Evolutionary conservation across 2,797 vertebrate genomes (phyloP).

Genomic region (Karalla daura): DNA sequence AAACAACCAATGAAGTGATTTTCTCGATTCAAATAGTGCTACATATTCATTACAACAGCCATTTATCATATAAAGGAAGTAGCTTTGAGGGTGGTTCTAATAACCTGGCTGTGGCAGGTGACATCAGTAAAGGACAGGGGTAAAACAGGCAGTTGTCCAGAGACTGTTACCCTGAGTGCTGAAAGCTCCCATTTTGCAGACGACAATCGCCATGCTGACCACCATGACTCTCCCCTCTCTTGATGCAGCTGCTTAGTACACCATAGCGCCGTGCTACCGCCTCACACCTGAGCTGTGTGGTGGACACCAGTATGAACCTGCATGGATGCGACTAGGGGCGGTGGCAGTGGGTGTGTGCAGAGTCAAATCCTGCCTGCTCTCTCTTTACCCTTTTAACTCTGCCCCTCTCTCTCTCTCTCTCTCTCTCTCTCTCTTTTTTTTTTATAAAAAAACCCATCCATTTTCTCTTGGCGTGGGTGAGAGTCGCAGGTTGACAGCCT

Average conservation of each 20-base stretch:
- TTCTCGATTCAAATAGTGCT: too few species aligned
- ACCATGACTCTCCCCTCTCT: not conserved
- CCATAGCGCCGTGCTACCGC: not conserved
- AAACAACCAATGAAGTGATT: too few species aligned
- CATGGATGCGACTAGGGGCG: not conserved
- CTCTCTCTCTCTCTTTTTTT: constrained; percentile 35
- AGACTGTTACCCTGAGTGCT: not conserved
- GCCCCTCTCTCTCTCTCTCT: constrained; percentile 22
- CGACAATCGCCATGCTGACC: constrained; percentile 10
- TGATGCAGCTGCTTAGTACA: constrained; percentile 18
- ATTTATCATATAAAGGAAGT: too few species aligned
- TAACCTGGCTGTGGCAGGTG: not conserved
- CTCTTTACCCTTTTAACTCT: constrained; percentile 29
- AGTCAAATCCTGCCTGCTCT: constrained; percentile 19
- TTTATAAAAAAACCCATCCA: not conserved
- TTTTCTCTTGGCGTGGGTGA: constrained; percentile 53
- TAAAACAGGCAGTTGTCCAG: constrained; percentile 4
- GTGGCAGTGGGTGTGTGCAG: not conserved
- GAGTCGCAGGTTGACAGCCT: constrained; percentile 67
- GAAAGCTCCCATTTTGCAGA: constrained; percentile 18
- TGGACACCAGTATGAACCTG: not conserved
- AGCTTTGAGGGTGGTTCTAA: too few species aligned
- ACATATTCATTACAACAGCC: too few species aligned
- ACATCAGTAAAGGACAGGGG: not conserved
- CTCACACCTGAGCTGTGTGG: not conserved